Conservation (phyloP, 1,140 invertebrate species). For the Drosophila mojavensis region DNA sequence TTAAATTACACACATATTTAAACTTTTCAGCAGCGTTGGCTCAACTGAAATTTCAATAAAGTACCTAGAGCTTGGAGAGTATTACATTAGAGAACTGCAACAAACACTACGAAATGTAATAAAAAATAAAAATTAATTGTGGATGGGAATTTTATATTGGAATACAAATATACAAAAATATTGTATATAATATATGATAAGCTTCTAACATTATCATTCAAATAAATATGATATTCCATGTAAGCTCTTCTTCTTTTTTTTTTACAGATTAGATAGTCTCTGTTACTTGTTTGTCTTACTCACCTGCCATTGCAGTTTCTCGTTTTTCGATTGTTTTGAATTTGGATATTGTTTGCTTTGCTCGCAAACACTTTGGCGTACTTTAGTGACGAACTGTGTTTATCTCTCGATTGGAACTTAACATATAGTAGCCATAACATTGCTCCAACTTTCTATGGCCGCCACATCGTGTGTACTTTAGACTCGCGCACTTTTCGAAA, state of each 20-base stretch:
- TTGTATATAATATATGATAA: background rate
- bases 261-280: too few relatives aligned
- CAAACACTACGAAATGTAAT: too few relatives aligned
- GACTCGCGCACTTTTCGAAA: constrained; percentile 21
- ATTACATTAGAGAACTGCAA: too few relatives aligned
- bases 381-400: constrained; percentile 15
- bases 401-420: constrained; percentile 38
- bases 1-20: too few relatives aligned
- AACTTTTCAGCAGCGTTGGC: too few relatives aligned
- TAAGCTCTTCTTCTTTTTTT: too few relatives aligned
- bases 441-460: constrained; percentile 16
- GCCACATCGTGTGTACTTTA: background rate
- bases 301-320: constrained; percentile 9
- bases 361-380: constrained; percentile 18
- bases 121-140: too few relatives aligned
- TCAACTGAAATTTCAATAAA: too few relatives aligned
- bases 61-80: too few relatives aligned
- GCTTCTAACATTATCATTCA: too few relatives aligned
- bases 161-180: background rate
- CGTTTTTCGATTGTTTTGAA: constrained; percentile 10
- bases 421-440: constrained; percentile 56
- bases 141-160: background rate
- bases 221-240: too few relatives aligned
- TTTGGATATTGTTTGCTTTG: constrained; percentile 17
- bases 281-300: background rate